Evolutionary conservation across 2,797 vertebrate species (phyloP), one percentile per base, ranked within the genome.

Genomic region (Clamator glandarius): DNA sequence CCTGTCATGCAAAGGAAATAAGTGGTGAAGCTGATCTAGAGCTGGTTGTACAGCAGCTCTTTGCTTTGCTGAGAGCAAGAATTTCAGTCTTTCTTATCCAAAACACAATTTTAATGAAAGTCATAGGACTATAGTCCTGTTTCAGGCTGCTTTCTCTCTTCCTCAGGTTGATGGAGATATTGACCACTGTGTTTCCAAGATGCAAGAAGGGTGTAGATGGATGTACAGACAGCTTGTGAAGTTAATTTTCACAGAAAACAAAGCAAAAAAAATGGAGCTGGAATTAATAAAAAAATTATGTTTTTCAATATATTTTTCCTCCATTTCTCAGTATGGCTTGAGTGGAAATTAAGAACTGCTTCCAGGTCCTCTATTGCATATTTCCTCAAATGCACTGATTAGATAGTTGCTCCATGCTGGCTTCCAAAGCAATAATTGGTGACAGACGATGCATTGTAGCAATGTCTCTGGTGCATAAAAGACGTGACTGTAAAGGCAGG

Each of bases 341-440:
- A 81, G 35, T 94, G 35, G 42, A 91, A 94, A 84, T 81, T 76
- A 92, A 79, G 80, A 92, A 54, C 66, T 80, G 23, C 64, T 92
- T 91, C 59, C 61, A 88, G 77, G 42, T 90, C 48, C 59, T 81
- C 21, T 79, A 8, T 75, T 12, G 8, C 33, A 62, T 26, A 12
- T 17, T 91, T 36, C 28, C 33, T 52, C 1, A 3, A 63, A 81
- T 91, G 39, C 1, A 0, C 66, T 79, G 94, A 81, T 95, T 70
- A 85, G 73, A 70, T 79, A 50, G n/a, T 79, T 75, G 28, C 39
- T 73, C 69, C 85, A 29, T 31, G 26, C 33, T 80, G 63, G 50
- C 55, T 85, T 95, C 84, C 81, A 74, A 72, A 83, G 76, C 80
- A 94, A 44, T 85, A 91, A 77, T 3, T 12, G 42, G 52, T 52